phyloP scores from a whole-genome alignment of 2,113 vertebrate genomes.

The Megaceryle torquata region DNA sequence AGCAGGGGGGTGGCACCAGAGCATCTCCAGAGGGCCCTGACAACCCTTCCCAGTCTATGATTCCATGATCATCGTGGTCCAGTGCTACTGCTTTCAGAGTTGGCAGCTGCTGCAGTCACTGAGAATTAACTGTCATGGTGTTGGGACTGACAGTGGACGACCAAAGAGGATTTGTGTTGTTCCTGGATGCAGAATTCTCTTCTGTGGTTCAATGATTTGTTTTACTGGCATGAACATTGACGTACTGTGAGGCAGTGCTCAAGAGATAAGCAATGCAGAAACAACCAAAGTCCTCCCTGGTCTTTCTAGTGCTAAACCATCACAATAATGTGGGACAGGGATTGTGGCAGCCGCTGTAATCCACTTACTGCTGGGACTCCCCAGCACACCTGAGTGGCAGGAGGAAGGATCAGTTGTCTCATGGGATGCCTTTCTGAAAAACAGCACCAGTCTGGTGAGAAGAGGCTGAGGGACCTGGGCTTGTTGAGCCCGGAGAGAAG shows the following conservation, averaged over 20 bases:
- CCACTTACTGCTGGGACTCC: background rate
- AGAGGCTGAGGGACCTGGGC: background rate
- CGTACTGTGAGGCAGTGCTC: background rate
- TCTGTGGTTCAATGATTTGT: background rate
- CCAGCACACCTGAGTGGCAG: background rate
- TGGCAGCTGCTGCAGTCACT: accelerated
- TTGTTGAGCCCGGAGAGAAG: too few species aligned
- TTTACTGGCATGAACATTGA: background rate
- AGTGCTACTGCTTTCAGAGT: background rate
- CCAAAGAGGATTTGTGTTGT: background rate
- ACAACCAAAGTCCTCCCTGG: too few species aligned
- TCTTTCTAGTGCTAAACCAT: background rate
- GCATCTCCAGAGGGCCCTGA: too few species aligned
- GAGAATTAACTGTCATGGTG: background rate
- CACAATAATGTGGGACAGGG: background rate
- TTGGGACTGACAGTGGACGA: too few species aligned
- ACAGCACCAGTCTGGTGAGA: too few species aligned
- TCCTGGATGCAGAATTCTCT: background rate
- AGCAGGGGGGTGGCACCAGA: too few species aligned
- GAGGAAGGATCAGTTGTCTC: background rate
- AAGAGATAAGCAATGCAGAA: background rate
- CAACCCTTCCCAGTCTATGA: too few species aligned
- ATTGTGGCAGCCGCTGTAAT: background rate
- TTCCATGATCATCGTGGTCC: too few species aligned
- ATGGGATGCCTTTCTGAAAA: background rate